Base-by-base conservation (phyloP, 2,888 invertebrate genomes). In the Drosophila diplacantha region DNA sequence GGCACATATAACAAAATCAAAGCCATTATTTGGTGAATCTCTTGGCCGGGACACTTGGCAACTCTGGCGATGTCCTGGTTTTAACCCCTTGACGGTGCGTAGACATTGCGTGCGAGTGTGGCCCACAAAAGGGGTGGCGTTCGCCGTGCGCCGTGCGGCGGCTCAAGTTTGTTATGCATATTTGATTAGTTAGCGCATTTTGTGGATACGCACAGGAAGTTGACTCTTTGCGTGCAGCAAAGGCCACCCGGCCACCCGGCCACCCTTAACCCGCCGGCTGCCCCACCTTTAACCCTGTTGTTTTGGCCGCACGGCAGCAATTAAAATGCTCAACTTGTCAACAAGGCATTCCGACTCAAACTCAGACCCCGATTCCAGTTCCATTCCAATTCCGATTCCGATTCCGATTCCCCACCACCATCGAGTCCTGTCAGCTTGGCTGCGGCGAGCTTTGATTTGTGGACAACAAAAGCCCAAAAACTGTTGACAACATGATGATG, bases 201-300 rank as follows among this genome's bases (percentile, higher is more conserved):
- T 79, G 81, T 81, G 80, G 80, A 81, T 81, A 80, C 80, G 80
- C 80, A 80, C 80, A 72, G 80, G 71, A 76, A 77, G 80, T 80
- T 80, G 75, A 80, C 80, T 80, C 68, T 72, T 81, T 80, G 82
- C 80, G 77, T 81, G 80, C 79, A 68, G 31, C 66, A 52, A 7
- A 24, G 24, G 24, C 24, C 24, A 24, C 24, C 24, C 51, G 7
- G 24, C 24, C 24, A 24, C 24, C 24, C 51, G 34, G 11, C 16
- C 43, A 44, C 59, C 35, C 32, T 44, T 29, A 22, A 38, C 39
- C 8, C 22, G 41, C 24, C 5, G 14, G 2, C 18, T 24, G 14
- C 26, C 29, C 26, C 49, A 35, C 41, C 31, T 52, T 37, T 22
- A 31, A 31, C 31, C 39, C 35, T 71, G 61, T 59, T 78, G 72